phyloP scores from a whole-genome alignment of 2,888 invertebrate species.

The Thecocarcelia acutangulata region DNA sequence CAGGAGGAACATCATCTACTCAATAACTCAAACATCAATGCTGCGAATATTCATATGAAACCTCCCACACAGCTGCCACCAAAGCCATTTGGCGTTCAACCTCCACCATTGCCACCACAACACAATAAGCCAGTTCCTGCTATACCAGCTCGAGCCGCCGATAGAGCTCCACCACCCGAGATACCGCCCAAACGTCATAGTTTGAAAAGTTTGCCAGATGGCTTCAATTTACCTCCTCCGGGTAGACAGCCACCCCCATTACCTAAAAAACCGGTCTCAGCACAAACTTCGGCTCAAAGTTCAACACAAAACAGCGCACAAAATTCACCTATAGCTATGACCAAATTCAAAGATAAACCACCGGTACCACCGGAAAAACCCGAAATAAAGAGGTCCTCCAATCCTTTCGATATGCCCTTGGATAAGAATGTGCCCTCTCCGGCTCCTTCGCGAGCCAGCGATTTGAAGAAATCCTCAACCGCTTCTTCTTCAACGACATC shows the following conservation, averaged over 20 bases:
- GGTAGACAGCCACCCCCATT: constrained; percentile 80
- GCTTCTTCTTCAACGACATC: constrained; percentile 68
- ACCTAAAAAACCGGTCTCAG: constrained; percentile 78
- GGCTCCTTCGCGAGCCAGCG: constrained; percentile 77
- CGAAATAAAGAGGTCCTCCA: constrained; percentile 76
- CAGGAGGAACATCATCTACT: constrained; percentile 73
- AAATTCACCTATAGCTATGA: constrained; percentile 77
- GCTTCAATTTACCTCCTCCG: constrained; percentile 76
- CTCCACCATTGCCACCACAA: constrained; percentile 75
- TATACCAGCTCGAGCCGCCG: constrained; percentile 79
- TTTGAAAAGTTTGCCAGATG: constrained; percentile 79
- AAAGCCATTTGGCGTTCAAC: constrained; percentile 71
- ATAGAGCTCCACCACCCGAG: constrained; percentile 80
- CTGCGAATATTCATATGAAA: constrained; percentile 45
- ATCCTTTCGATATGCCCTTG: constrained; percentile 78
- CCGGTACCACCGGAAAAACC: constrained; percentile 77
- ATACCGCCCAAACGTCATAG: constrained; percentile 81
- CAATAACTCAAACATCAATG: neutral
- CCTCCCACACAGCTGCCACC: constrained; percentile 69
- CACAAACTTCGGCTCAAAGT: constrained; percentile 75
- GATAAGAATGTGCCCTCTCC: constrained; percentile 76
- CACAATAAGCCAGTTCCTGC: constrained; percentile 79
- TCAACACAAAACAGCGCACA: constrained; percentile 77
- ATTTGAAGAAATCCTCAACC: constrained; percentile 74
- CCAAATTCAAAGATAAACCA: constrained; percentile 79